Conservation (phyloP, 2,113 vertebrate genomes). For the Centropus unirufus region DNA sequence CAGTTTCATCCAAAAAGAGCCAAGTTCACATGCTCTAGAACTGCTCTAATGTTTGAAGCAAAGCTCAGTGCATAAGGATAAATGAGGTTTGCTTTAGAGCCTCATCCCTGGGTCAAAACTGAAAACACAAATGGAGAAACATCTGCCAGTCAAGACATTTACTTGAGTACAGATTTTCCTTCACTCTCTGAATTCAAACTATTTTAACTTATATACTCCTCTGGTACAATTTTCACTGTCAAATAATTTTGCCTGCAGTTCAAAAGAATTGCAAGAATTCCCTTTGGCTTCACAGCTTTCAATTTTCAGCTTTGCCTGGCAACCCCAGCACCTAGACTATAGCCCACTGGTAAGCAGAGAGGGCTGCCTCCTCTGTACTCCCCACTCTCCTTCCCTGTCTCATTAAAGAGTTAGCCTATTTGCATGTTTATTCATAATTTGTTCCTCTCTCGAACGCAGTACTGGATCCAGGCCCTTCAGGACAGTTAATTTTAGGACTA, state of each 20-base stretch:
- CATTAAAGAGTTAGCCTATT: neutral
- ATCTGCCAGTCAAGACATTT: neutral
- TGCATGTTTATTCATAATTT: neutral
- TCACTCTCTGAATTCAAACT: neutral
- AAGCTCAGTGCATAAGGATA: neutral
- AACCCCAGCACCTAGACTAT: neutral
- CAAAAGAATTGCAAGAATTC: slow-evolving; percentile 31
- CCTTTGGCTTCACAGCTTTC: neutral
- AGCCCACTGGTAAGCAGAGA: neutral
- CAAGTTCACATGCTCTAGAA: neutral
- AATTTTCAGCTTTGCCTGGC: slow-evolving; percentile 2
- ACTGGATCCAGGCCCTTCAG: neutral
- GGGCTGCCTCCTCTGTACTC: neutral
- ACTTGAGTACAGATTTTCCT: neutral
- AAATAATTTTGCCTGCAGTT: slow-evolving; percentile 29
- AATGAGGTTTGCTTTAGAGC: neutral
- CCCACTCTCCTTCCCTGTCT: neutral
- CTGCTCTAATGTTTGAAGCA: neutral
- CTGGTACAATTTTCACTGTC: neutral
- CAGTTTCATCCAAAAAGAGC: neutral
- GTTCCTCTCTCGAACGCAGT: neutral
- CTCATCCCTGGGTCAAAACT: neutral
- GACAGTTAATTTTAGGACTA: neutral
- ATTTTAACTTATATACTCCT: neutral
- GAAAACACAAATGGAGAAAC: slow-evolving; percentile 5